A percentile compares a stretch with the other conserved stretches of the same genome.
phyloP scores from a whole-genome alignment of 1,140 invertebrate species.

The Drosophila mauritiana region DNA sequence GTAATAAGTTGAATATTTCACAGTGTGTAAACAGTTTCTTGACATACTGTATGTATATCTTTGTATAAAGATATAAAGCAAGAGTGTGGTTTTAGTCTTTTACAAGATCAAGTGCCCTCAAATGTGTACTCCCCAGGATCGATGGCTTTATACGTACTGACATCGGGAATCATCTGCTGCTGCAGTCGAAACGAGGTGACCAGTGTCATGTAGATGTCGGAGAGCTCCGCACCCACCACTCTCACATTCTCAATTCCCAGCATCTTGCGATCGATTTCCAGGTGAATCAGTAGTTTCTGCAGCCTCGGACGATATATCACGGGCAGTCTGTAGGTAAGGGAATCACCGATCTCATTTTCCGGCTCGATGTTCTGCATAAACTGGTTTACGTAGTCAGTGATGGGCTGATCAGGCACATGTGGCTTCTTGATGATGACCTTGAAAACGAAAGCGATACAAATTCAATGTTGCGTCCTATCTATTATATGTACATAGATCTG shows the following conservation, averaged over 20 bases:
- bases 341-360: conserved; percentile 73
- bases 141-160: conserved; percentile 57
- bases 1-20: too few relatives aligned
- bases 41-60: too few relatives aligned
- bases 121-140: neutral
- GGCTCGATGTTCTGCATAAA: conserved; percentile 48
- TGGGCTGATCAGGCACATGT: conserved; percentile 57
- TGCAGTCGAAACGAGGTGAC: conserved; percentile 59
- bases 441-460: too few relatives aligned
- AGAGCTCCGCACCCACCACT: conserved; percentile 60
- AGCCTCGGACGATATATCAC: conserved; percentile 17
- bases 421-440: conserved; percentile 69
- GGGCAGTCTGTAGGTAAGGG: conserved; percentile 57
- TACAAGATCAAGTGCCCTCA: too few relatives aligned
- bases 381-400: conserved; percentile 60
- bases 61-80: too few relatives aligned
- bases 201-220: conserved; percentile 73
- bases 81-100: too few relatives aligned
- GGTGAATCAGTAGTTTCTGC: conserved; percentile 69
- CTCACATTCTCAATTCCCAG: conserved; percentile 71
- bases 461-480: too few relatives aligned
- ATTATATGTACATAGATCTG: too few relatives aligned
- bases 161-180: conserved; percentile 64
- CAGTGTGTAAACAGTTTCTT: too few relatives aligned
- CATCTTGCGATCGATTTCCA: conserved; percentile 61